phyloP scores from a whole-genome alignment of 2,888 invertebrate species.

The Drosophila macrospina region DNA sequence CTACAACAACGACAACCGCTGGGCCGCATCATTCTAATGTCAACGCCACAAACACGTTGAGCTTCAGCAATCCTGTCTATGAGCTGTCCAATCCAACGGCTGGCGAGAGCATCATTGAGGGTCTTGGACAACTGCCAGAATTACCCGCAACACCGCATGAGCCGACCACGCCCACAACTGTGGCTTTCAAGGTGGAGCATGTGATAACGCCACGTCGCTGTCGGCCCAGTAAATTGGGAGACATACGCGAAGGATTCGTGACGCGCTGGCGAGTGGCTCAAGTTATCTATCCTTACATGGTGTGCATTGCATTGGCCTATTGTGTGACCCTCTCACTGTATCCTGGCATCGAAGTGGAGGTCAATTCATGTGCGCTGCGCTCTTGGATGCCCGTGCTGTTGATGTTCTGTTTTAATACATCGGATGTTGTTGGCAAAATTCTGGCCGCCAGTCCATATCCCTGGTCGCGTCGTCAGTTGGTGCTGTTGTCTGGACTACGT shows the following conservation, averaged over 20 bases:
- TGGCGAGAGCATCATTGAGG: constrained; percentile 86
- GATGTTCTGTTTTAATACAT: constrained; percentile 95
- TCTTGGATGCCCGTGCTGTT: constrained; percentile 97
- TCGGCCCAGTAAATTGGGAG: constrained; percentile 82
- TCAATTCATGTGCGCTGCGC: constrained; percentile 92
- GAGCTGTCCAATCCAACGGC: constrained; percentile 89
- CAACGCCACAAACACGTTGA: constrained; percentile 88
- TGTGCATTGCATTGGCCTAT: constrained; percentile 94
- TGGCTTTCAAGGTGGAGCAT: constrained; percentile 85
- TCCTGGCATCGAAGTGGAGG: constrained; percentile 96
- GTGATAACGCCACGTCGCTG: constrained; percentile 84
- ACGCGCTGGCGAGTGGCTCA: constrained; percentile 93
- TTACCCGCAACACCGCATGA: constrained; percentile 83
- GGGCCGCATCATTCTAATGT: constrained; percentile 86
- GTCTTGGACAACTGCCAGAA: constrained; percentile 83
- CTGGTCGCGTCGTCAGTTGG: constrained; percentile 92
- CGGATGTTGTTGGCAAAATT: constrained; percentile 92
- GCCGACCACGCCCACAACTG: constrained; percentile 82
- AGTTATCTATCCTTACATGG: constrained; percentile 95
- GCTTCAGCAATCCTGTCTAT: constrained; percentile 93
- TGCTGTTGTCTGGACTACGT: constrained; percentile 90
- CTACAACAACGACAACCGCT: constrained; percentile 85
- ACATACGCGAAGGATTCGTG: constrained; percentile 84
- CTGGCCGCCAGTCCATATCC: constrained; percentile 92
- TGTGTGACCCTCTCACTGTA: constrained; percentile 95